Conservation (phyloP, 1,140 invertebrate genomes). For the Lerema accius region DNA sequence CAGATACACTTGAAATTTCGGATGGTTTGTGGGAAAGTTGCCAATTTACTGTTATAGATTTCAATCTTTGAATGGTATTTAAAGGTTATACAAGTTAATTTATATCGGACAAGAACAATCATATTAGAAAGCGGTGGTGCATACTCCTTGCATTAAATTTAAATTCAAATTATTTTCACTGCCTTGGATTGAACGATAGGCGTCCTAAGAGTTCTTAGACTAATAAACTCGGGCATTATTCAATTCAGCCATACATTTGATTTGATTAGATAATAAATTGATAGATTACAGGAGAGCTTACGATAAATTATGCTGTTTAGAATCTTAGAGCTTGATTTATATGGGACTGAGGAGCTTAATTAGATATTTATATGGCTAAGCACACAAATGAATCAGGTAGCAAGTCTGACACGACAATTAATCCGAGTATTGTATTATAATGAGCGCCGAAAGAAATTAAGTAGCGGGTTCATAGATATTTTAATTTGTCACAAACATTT, state of each 20-base stretch:
- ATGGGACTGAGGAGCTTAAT: constrained; percentile 14
- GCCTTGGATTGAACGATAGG: no score
- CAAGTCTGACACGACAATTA: no score
- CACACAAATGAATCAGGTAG: background rate
- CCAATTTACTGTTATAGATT: constrained; percentile 29
- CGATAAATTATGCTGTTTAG: constrained; percentile 28
- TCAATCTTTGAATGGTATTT: constrained; percentile 19
- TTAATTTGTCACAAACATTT: no score
- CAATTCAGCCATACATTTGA: constrained; percentile 24
- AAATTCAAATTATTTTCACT: constrained; percentile 10
- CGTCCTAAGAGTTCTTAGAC: no score
- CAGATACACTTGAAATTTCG: constrained; percentile 18
- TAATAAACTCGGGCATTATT: constrained; percentile 30
- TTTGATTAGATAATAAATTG: constrained; percentile 32
- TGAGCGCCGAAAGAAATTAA: no score
- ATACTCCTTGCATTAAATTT: constrained; percentile 1
- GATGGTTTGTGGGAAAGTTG: constrained; percentile 26
- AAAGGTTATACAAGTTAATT: constrained; percentile 16
- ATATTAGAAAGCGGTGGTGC: constrained; percentile 1
- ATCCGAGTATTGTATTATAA: no score
- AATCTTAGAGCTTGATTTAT: constrained; percentile 11
- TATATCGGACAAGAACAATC: constrained; percentile 5
- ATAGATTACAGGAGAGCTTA: constrained; percentile 29
- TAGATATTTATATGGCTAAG: constrained; percentile 7
- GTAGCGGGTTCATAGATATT: no score